These are phyloP conservation scores for Aphrophora alni DNA, from an alignment of 2,888 invertebrate species.

Conservation along the genomic window DNA sequence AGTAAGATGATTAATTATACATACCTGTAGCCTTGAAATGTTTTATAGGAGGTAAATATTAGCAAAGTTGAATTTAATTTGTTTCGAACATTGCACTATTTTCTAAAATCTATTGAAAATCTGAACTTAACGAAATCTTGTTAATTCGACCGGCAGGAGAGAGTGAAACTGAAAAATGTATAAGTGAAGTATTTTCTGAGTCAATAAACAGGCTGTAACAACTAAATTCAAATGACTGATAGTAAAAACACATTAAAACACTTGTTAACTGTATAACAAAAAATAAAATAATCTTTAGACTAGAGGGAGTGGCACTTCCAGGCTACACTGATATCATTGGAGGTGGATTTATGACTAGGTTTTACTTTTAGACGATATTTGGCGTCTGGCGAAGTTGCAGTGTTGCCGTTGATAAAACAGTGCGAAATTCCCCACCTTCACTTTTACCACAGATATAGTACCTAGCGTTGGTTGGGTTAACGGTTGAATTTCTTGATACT, in stretches of 20 bases:
- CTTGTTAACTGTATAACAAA: background rate
- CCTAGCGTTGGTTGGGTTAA: no score
- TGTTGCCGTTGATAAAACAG: background rate
- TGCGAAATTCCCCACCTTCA: conserved; percentile 4
- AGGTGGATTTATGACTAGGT: background rate
- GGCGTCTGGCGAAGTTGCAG: background rate
- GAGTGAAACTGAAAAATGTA: no score
- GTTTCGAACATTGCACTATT: background rate
- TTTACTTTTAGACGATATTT: background rate
- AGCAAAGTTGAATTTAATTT: background rate
- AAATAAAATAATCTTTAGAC: background rate
- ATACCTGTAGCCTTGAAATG: background rate
- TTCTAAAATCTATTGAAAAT: background rate
- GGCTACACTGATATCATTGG: background rate
- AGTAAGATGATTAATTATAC: background rate
- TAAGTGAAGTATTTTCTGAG: background rate
- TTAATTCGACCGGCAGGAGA: background rate
- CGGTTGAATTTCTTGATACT: no score
- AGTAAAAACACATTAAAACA: background rate
- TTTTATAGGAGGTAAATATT: background rate
- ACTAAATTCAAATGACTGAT: background rate
- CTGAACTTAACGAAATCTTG: background rate
- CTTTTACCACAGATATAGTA: background rate
- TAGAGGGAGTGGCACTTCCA: background rate
- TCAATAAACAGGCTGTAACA: background rate